phyloP scores from a whole-genome alignment of 2,797 vertebrate species.

The Chaunax sp. region DNA sequence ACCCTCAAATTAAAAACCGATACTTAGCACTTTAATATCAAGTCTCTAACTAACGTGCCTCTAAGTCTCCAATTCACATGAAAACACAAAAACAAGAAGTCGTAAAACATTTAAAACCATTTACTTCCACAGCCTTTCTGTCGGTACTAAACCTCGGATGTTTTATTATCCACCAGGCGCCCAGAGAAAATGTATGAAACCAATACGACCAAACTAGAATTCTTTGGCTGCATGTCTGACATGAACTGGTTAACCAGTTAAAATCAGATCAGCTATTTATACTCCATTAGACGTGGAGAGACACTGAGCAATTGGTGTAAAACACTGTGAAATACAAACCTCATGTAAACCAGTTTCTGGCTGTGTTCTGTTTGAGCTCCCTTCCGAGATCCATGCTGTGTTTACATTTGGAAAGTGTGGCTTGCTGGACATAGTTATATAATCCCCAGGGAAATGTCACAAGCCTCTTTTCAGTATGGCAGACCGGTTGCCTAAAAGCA shows the following conservation, averaged over 20 bases:
- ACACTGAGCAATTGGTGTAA: background rate
- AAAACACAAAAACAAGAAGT: no score
- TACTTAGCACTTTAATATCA: no score
- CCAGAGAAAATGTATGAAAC: background rate
- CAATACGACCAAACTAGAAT: background rate
- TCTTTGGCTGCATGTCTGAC: background rate
- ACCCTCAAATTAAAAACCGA: no score
- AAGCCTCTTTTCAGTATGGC: constrained; percentile 5
- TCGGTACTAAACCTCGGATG: no score
- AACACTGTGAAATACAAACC: background rate
- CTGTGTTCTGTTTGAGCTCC: constrained; percentile 1
- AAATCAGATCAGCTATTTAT: constrained; percentile 16
- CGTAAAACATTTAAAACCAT: no score
- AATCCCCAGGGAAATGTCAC: constrained; percentile 16
- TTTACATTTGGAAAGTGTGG: constrained; percentile 25
- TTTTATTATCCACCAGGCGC: no score
- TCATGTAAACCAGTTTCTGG: constrained; percentile 10
- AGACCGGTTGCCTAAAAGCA: constrained; percentile 6
- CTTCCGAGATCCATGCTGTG: constrained; percentile 15
- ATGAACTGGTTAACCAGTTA: background rate
- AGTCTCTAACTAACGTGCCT: no score
- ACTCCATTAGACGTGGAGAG: constrained; percentile 1
- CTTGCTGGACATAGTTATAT: constrained; percentile 17
- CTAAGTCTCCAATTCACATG: no score
- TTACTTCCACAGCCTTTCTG: no score